Evolutionary conservation across 2,113 vertebrate species (phyloP), one percentile per base, ranked within the genome.

Genomic region (Burhinus oedicnemus): DNA sequence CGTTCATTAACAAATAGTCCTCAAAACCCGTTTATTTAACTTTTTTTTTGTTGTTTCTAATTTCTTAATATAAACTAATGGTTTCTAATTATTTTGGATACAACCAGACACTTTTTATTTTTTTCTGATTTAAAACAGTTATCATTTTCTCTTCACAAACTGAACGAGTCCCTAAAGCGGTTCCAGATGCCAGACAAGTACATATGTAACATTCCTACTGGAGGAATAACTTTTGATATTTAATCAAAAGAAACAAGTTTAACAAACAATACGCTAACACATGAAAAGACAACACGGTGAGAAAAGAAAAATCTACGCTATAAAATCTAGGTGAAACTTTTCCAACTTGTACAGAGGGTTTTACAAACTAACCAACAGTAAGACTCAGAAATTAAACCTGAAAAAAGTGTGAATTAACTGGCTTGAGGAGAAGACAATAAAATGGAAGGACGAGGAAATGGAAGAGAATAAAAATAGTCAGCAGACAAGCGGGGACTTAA

Each of bases 71-170:
- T 21, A 77, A 87, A 88, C 70, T 29, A 81, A 85, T 96, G 22
- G 71, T 49, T 93, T 95, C 77, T 60, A 85, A 97, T 97, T 96
- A 90, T 95, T 96, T 92, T 60, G 52, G 62, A 93, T 93, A 64
- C 40, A 66, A 21, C 25, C 84, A 92, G 89, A 71, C 14, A 77
- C 52, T 84, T 27, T 66, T 26, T 69, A 36, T 55, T 36, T 66
- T 92, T 95, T 83, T 44, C 64, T 94, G 65, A 94, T 90, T 97
- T 95, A 91, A 95, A 90, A 11, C 42, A 40, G 70, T 86, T 97
- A 93, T 40, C 36, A 85, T 61, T 94, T 93, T 97, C 83, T 79
- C 51, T 2, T 77, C 29, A 32, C 42, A 95, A 90, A 92, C 49
- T 5, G 6, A 92, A 55, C 34, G 58, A 90, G 68, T 96, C 69